These are phyloP conservation scores for Pterocles orientalis DNA, from an alignment of 2,113 vertebrate genomes.

Conservation along the genomic window DNA sequence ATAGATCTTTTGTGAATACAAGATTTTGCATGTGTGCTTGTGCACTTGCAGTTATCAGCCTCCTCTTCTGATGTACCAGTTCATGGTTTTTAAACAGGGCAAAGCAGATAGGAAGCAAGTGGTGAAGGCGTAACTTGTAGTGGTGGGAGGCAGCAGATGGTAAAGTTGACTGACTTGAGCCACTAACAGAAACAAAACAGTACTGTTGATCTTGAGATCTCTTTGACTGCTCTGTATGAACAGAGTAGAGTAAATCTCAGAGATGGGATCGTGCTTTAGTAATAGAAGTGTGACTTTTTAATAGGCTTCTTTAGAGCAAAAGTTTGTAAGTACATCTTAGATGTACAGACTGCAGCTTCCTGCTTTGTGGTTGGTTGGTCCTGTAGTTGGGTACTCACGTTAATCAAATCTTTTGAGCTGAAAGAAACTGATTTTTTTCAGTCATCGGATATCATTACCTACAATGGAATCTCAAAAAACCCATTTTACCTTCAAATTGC, in stretches of 20 bases:
- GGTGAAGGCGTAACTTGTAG: not conserved
- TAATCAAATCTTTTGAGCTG: not conserved
- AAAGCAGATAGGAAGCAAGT: not conserved
- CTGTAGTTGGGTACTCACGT: not conserved
- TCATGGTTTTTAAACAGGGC: not conserved
- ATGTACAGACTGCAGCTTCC: not conserved
- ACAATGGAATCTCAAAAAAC: not conserved
- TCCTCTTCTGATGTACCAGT: not conserved
- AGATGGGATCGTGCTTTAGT: not conserved
- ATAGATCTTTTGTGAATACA: not conserved
- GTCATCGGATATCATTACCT: not conserved
- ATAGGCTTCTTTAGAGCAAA: not conserved
- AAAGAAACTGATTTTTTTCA: accelerated
- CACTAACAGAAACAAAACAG: not conserved
- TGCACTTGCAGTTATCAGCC: not conserved
- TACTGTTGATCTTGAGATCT: not conserved
- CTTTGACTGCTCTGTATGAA: not conserved
- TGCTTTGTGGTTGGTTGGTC: not conserved
- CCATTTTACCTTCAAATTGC: not conserved
- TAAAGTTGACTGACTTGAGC: not conserved
- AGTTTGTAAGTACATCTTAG: not conserved
- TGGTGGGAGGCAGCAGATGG: not conserved
- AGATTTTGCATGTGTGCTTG: not conserved
- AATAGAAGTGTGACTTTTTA: not conserved
- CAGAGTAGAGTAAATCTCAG: not conserved